These are phyloP conservation scores for Pheosia tremula DNA, from an alignment of 2,888 invertebrate genomes.

Conservation along the genomic window DNA sequence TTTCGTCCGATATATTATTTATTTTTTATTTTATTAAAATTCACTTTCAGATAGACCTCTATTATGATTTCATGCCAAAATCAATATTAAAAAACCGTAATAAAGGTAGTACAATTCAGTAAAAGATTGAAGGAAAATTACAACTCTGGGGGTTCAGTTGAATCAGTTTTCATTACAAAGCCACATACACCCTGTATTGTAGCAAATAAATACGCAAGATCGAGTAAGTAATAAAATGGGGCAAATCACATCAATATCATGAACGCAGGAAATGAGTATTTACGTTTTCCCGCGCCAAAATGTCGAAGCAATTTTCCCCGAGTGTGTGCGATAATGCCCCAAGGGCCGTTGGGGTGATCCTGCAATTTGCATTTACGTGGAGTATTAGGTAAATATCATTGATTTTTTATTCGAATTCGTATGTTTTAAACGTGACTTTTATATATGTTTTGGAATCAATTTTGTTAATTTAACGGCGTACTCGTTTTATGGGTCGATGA, in stretches of 20 bases:
- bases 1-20: too few species aligned
- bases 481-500: neutral
- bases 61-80: too few species aligned
- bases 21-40: too few species aligned
- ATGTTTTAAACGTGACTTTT: conserved; percentile 3
- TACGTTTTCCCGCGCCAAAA: conserved; percentile 27
- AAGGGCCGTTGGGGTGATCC: conserved; percentile 27
- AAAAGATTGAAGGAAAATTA: too few species aligned
- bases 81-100: too few species aligned
- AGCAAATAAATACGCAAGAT: too few species aligned
- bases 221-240: conserved; percentile 14
- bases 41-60: too few species aligned
- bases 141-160: too few species aligned
- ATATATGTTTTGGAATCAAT: neutral
- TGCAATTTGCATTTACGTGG: conserved; percentile 28
- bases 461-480: neutral
- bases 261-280: conserved; percentile 31
- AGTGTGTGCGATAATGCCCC: conserved; percentile 31
- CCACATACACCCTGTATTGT: too few species aligned
- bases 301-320: conserved; percentile 43
- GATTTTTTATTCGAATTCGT: neutral
- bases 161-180: too few species aligned
- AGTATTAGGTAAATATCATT: conserved; percentile 5
- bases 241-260: conserved; percentile 20
- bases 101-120: too few species aligned